Percentiles rank a stretch among this genome's conserved stretches.
These are phyloP conservation scores for Aphelenchoides bicaudatus DNA, from an alignment of 2,888 invertebrate genomes.

Conservation along the genomic window DNA sequence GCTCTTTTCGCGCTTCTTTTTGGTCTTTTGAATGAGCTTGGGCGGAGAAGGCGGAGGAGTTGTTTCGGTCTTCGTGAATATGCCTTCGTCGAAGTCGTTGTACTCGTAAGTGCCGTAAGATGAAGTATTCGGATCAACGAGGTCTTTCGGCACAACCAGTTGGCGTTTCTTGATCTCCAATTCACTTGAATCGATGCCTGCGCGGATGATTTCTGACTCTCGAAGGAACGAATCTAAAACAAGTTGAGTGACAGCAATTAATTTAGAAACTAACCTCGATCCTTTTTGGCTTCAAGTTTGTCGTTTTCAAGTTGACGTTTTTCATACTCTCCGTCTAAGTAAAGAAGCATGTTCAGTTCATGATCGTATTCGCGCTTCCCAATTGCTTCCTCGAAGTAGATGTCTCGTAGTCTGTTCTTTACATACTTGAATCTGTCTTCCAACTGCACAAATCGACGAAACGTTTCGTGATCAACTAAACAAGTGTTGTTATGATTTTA, in stretches of 20 bases:
- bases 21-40: neutral
- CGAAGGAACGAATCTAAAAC: constrained; percentile 6
- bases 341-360: constrained; percentile 27
- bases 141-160: neutral
- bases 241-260: neutral
- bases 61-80: neutral
- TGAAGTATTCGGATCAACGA: neutral
- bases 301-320: constrained; percentile 15
- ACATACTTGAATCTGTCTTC: neutral
- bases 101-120: constrained; percentile 4
- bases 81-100: constrained; percentile 14
- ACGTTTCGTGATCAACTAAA: constrained; percentile 11
- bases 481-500: too few species aligned
- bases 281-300: constrained; percentile 14
- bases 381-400: constrained; percentile 10
- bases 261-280: neutral
- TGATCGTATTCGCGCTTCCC: constrained; percentile 19
- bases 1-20: constrained; percentile 12
- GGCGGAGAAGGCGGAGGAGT: constrained; percentile 9
- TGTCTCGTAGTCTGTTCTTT: neutral
- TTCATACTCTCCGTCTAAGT: constrained; percentile 26
- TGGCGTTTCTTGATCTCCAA: constrained; percentile 8
- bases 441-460: constrained; percentile 7
- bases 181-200: constrained; percentile 11
- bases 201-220: constrained; percentile 13